A percentile compares a stretch with the other conserved stretches of the same genome.
Conservation (phyloP, 2,113 vertebrate species). For the Grantiella picta region DNA sequence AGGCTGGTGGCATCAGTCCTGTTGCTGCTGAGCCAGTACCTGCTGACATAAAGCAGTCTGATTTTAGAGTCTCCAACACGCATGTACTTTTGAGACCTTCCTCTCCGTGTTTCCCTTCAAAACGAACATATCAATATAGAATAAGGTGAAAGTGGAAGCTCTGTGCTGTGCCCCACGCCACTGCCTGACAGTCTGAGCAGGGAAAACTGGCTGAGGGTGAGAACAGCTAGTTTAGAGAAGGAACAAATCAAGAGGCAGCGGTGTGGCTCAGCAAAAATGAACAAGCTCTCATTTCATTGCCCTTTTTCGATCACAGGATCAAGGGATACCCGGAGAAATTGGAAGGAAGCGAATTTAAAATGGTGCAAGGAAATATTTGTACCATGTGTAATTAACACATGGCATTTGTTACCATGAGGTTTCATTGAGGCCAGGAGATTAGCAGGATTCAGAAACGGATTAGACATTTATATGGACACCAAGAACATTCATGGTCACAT, state of each 20-base stretch:
- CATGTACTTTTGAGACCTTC: not conserved
- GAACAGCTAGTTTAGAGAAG: not conserved
- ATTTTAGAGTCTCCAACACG: not conserved
- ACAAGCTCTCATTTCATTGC: not conserved
- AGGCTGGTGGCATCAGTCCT: not conserved
- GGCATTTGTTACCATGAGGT: constrained; percentile 41
- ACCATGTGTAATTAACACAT: constrained; percentile 43
- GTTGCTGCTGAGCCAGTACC: not conserved
- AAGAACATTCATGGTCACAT: constrained; percentile 45
- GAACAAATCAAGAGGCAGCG: not conserved
- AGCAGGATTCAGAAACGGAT: constrained; percentile 58
- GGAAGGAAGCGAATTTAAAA: constrained; percentile 30
- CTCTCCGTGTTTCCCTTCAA: not conserved
- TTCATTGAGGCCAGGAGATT: constrained; percentile 49
- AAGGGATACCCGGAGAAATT: not conserved
- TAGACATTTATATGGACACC: constrained; percentile 49
- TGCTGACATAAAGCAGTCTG: not conserved
- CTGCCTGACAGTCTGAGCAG: not conserved
- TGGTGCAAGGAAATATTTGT: constrained; percentile 42
- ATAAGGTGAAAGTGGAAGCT: not conserved
- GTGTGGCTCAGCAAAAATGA: not conserved
- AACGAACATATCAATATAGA: not conserved
- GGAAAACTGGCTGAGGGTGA: not conserved
- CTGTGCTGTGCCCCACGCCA: not conserved
- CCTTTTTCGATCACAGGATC: not conserved